Evolutionary conservation across 2,797 vertebrate genomes (phyloP), one percentile per base, ranked within the genome.

Genomic region (Pteropus rufus): DNA sequence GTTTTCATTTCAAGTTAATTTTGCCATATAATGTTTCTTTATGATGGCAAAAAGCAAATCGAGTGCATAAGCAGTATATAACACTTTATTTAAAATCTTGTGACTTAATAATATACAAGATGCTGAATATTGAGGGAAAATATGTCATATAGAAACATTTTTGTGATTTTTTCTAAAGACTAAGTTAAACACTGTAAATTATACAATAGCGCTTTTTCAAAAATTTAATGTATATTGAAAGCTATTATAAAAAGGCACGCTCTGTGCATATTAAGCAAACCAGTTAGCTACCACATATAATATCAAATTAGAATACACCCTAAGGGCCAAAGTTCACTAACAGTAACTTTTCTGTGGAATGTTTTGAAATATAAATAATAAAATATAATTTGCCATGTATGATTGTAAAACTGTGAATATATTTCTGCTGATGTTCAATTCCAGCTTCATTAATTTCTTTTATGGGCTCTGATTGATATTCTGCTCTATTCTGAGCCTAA

Each of bases 1-100:
- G 46, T 60, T 95, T 97, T 97, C 94, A 96, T 94, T 97, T 96
- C 62, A 97, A 97, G 64, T 97, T 93, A 97, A 93, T 98, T 97
- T 96, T 94, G 34, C 23, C 75, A 10, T 90, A n/a, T 88, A 95
- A 95, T 0, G 0, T 90, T 95, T 97, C 26, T 69, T 96, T 84
- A 80, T 49, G 46, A 95, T 93, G 84, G 8, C 29, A 97, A 93
- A 79, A 90, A 96, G 11, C n/a, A 73, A 60, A 81, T 39, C 10
- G 23, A 72, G 44, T 87, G 46, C 18, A 24, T 93, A 95, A 97
- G 70, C 64, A 96, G 44, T 96, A 93, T 89, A 62, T 91, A 70
- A 96, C 97, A 93, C 21, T 85, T 34, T 89, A 90, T 96, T 84
- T 93, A 75, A 93, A 80, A 83, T 75, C 76, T 80, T 92, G 86